These are phyloP conservation scores for Heliconius himera DNA, from an alignment of 1,140 invertebrate genomes.

Conservation along the genomic window DNA sequence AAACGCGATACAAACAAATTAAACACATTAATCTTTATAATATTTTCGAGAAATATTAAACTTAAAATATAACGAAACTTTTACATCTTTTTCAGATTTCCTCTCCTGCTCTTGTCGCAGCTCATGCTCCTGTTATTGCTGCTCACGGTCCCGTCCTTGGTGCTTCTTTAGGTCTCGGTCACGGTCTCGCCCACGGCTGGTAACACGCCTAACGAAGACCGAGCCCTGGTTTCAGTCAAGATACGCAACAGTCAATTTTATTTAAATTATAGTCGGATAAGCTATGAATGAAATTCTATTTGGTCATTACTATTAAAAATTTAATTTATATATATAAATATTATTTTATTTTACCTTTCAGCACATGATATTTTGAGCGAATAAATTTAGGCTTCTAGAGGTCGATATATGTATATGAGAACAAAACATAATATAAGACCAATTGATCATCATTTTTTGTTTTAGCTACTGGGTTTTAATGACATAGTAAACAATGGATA, in stretches of 20 bases:
- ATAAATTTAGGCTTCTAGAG: background rate
- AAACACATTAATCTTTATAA: background rate
- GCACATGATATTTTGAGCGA: too few relatives aligned
- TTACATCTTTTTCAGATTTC: conserved; percentile 54
- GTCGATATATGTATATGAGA: background rate
- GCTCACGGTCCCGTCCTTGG: conserved; percentile 64
- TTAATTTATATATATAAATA: conserved; percentile 14
- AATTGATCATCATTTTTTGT: background rate
- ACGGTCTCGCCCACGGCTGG: conserved; percentile 67
- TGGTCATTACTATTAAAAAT: conserved; percentile 18
- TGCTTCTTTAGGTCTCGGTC: conserved; percentile 62
- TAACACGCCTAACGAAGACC: conserved; percentile 41
- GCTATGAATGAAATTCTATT: conserved; percentile 27
- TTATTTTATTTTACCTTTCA: background rate
- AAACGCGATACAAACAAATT: too few relatives aligned
- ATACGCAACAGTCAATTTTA: conserved; percentile 70
- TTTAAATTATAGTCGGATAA: conserved; percentile 39
- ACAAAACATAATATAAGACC: background rate
- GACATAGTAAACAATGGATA: conserved; percentile 24
- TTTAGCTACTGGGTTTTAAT: conserved; percentile 18
- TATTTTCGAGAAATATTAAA: background rate
- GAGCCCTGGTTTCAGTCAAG: conserved; percentile 43
- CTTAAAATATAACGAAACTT: background rate
- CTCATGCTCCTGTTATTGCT: conserved; percentile 56
- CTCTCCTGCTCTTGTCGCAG: conserved; percentile 62